Conservation (phyloP, 2,888 invertebrate species). For the Notodonta dromedarius region DNA sequence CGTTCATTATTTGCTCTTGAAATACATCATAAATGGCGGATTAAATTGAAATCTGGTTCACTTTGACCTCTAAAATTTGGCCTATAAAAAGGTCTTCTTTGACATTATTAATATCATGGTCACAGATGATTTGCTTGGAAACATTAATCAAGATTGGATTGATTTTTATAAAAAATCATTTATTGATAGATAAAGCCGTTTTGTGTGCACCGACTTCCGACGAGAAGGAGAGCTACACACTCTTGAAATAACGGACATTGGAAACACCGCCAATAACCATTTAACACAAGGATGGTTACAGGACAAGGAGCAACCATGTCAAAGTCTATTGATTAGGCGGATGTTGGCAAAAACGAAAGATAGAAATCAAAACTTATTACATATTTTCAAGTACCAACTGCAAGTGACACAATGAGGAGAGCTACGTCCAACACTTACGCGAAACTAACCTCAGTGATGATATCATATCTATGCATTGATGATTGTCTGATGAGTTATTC, state of each 20-base stretch:
- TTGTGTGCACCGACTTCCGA: neutral
- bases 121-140: slow-evolving; percentile 9
- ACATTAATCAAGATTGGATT: neutral
- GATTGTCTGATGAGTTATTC: neutral
- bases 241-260: no score
- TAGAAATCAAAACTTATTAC: no score
- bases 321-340: no score
- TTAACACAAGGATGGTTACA: no score
- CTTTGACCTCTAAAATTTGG: slow-evolving; percentile 10
- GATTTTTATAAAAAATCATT: neutral
- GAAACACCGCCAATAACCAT: no score
- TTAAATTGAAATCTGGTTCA: slow-evolving; percentile 6
- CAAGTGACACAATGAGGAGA: neutral
- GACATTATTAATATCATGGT: slow-evolving; percentile 11
- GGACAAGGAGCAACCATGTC: no score
- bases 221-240: neutral
- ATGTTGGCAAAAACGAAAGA: no score
- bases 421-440: neutral
- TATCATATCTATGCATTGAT: neutral
- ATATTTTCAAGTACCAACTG: no score
- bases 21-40: neutral
- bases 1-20: neutral
- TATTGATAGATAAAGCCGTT: neutral
- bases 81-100: slow-evolving; percentile 15
- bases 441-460: neutral